Percentiles rank a stretch among this genome's conserved stretches.
phyloP scores from a whole-genome alignment of 2,113 vertebrate genomes.

The Sterna hirundo region DNA sequence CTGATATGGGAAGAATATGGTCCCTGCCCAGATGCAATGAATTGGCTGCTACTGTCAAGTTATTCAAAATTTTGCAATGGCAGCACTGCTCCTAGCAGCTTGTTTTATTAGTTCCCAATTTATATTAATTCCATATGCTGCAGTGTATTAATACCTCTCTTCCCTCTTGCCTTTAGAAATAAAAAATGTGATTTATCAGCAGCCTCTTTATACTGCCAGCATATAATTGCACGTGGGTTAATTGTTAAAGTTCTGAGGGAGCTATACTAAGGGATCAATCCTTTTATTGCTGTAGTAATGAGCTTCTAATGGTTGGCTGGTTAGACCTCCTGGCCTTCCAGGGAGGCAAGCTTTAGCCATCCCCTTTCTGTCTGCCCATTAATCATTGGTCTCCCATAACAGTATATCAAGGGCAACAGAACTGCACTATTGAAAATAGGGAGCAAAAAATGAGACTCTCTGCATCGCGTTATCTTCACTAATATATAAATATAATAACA shows the following conservation, averaged over 20 bases:
- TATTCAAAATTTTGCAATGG: constrained; percentile 31
- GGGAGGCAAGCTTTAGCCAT: neutral
- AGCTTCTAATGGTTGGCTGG: constrained; percentile 65
- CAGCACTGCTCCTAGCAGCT: constrained; percentile 30
- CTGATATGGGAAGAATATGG: neutral
- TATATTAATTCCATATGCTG: constrained; percentile 58
- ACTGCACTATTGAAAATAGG: neutral
- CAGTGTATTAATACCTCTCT: constrained; percentile 36
- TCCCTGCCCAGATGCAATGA: neutral
- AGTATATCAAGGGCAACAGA: constrained; percentile 31
- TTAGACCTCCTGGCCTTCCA: constrained; percentile 22
- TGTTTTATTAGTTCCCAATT: constrained; percentile 45
- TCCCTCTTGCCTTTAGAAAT: constrained; percentile 50
- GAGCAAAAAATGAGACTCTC: neutral
- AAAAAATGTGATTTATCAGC: constrained; percentile 65
- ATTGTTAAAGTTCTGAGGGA: constrained; percentile 62
- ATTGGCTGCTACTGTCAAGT: constrained; percentile 6
- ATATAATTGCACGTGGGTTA: constrained; percentile 64
- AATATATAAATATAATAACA: neutral
- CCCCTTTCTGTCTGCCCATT: constrained; percentile 10
- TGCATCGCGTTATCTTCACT: neutral
- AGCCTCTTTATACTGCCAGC: constrained; percentile 40
- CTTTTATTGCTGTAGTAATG: constrained; percentile 66
- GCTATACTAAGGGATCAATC: constrained; percentile 60
- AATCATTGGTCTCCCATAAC: constrained; percentile 19